These are phyloP conservation scores for Anolis sagrei DNA, from an alignment of 2,113 vertebrate genomes.

Conservation along the genomic window DNA sequence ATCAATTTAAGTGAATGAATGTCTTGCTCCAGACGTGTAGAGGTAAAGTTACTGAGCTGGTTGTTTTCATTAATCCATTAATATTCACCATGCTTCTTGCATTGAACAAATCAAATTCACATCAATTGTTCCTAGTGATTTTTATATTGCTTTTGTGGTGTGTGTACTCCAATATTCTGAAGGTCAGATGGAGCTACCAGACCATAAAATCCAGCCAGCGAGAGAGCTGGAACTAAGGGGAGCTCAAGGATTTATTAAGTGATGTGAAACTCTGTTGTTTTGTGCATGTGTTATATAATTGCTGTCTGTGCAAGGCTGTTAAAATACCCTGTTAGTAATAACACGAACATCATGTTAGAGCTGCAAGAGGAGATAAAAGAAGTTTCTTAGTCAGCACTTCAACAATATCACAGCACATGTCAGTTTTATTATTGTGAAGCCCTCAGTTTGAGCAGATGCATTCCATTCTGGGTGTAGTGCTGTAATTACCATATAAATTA, in stretches of 20 bases:
- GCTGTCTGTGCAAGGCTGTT: conserved; percentile 80
- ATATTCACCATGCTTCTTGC: conserved; percentile 56
- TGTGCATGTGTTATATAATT: conserved; percentile 81
- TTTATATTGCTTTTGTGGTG: conserved; percentile 68
- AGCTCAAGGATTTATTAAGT: conserved; percentile 81
- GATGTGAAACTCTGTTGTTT: conserved; percentile 82
- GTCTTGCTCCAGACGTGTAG: conserved; percentile 39
- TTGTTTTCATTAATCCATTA: conserved; percentile 61
- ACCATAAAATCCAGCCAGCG: conserved; percentile 83
- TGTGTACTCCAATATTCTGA: conserved; percentile 71
- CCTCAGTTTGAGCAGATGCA: conserved; percentile 78
- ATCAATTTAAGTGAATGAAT: conserved; percentile 1
- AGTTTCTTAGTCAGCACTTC: conserved; percentile 80
- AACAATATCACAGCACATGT: conserved; percentile 70
- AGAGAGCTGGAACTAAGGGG: conserved; percentile 75
- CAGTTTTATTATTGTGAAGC: conserved; percentile 75
- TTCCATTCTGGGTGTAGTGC: conserved; percentile 71
- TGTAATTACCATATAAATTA: conserved; percentile 84
- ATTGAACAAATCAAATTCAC: conserved; percentile 64
- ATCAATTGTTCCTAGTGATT: conserved; percentile 68
- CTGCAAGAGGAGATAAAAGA: conserved; percentile 78
- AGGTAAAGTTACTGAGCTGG: conserved; percentile 49
- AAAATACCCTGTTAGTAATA: conserved; percentile 81
- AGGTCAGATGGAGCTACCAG: conserved; percentile 77
- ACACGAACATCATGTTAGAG: conserved; percentile 76